Evolutionary conservation across 2,113 vertebrate species (phyloP).

Genomic region (Hippolais icterina): DNA sequence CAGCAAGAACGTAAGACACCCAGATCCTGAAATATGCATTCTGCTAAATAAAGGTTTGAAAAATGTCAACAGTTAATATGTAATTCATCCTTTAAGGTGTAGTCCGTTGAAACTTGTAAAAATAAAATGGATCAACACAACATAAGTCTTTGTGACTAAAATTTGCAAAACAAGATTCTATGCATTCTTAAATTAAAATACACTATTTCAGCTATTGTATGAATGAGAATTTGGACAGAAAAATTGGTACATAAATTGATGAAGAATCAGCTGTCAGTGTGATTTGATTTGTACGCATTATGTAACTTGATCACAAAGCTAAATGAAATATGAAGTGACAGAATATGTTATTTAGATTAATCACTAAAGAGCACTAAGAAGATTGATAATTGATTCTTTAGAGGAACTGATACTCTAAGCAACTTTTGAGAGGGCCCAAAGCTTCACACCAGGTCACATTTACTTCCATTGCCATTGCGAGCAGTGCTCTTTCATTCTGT

Average conservation of each 20-base stretch:
- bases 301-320: conserved; percentile 29
- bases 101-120: background rate
- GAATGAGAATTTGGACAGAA: conserved; percentile 52
- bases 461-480: background rate
- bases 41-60: background rate
- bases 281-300: conserved; percentile 13
- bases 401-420: background rate
- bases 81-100: background rate
- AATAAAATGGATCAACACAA: conserved; percentile 8
- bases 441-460: background rate
- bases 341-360: conserved; percentile 11
- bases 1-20: background rate
- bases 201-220: conserved; percentile 30
- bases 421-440: background rate
- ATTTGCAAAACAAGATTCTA: conserved; percentile 40
- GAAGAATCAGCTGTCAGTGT: conserved; percentile 15
- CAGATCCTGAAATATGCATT: background rate
- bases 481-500: background rate
- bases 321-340: conserved; percentile 66
- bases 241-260: conserved; percentile 60
- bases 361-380: background rate
- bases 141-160: background rate
- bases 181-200: conserved; percentile 34
- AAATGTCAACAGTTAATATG: background rate
- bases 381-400: background rate